phyloP scores from a whole-genome alignment of 1,140 invertebrate species.

The Eurosta solidaginis region DNA sequence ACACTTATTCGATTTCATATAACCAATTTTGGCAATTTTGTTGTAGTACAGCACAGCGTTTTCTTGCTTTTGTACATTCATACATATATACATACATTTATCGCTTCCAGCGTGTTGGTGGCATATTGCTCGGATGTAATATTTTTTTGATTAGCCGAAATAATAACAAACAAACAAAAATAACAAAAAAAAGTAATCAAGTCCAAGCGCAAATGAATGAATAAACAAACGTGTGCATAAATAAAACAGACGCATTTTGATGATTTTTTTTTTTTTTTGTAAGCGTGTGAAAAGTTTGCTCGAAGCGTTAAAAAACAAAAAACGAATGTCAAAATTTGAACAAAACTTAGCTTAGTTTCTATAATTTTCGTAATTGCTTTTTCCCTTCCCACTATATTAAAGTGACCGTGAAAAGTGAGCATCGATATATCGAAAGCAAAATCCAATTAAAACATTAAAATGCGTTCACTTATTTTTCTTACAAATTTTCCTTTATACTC shows the following conservation, averaged over 20 bases:
- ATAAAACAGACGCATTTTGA: background rate
- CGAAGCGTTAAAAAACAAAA: background rate
- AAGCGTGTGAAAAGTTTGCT: background rate
- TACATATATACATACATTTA: too few relatives aligned
- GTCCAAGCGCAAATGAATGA: background rate
- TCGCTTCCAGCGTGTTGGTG: background rate
- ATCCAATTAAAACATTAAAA: background rate
- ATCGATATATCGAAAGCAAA: background rate
- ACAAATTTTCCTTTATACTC: too few relatives aligned
- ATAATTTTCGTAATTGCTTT: background rate
- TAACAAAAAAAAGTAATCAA: background rate
- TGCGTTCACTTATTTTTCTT: background rate
- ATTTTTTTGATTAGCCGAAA: background rate
- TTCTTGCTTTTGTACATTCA: too few relatives aligned
- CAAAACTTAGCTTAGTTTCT: background rate
- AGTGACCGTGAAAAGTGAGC: background rate
- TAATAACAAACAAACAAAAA: too few relatives aligned
- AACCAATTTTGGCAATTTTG: slow-evolving; percentile 7
- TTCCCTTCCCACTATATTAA: background rate
- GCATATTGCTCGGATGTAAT: background rate
- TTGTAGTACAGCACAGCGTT: background rate
- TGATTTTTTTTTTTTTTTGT: background rate
- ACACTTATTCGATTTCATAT: background rate
- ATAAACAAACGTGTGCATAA: background rate
- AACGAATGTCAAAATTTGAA: background rate